Evolutionary conservation across 1,140 invertebrate genomes (phyloP), one percentile per base, ranked within the genome.

Genomic region (Lutraria rhynchaena): DNA sequence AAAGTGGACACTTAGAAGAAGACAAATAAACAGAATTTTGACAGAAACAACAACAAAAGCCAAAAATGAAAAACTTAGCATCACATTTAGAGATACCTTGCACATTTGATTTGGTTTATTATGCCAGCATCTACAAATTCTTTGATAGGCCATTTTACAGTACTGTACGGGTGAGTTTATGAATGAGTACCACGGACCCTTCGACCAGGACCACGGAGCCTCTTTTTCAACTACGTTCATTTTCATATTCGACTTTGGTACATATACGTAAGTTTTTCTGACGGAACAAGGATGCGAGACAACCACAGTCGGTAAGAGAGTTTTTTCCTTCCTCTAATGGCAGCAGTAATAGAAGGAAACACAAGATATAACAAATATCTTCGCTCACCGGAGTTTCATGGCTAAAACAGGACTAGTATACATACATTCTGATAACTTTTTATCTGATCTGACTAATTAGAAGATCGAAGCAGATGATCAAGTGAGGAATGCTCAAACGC

Each of bases 201-300:
- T 65, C 55, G 75, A 53, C 76, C 76, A 80, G 53, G 5, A 44
- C 76, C 76, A 80, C 1, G 76, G 63, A 55, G 76, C 65, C 13
- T 55, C 60, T 17, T 1, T 33, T 3, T 31, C 22, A 44, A 58
- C 55, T 61, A 44, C 15, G 51, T 24, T 77, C 74, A 77, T 19
- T 19, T 27, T n/a, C n/a, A 41, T 77, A n/a, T 27, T 51, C 5
- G 58, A 63, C 27, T 69, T 58, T 22, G 76, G 76, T 55, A 57
- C 60, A 41, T 37, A 80, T 0, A 67, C 65, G 27, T 49, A 60
- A 29, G 76, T 80, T 57, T 55, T 70, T 19, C 17, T 53, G 37
- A 7, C 15, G 17, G 53, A 41, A 27, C 55, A 46, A 13, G 76
- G 63, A 49, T 80, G 76, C 13, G 76, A 69, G 0, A 80, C 76